These are phyloP conservation scores for Bellardia bayeri DNA, from an alignment of 2,888 invertebrate genomes.

Conservation along the genomic window DNA sequence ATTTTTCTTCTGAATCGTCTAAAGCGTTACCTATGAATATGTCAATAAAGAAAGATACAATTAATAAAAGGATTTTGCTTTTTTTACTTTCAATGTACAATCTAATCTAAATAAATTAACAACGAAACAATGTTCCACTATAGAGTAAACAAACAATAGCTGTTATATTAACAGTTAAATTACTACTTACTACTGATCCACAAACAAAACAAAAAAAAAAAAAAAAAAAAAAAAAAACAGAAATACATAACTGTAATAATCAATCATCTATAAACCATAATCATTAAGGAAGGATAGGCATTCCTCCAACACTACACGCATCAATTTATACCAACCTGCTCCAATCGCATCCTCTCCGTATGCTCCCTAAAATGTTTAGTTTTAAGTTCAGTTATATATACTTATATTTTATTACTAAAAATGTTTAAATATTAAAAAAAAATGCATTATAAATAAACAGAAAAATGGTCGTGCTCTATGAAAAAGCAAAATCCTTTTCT, in stretches of 20 bases:
- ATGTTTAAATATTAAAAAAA: background rate
- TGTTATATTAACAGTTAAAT: constrained; percentile 71
- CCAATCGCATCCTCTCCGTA: background rate
- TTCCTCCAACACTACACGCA: background rate
- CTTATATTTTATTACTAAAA: constrained; percentile 4
- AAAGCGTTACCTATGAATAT: constrained; percentile 18
- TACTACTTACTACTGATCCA: constrained; percentile 31
- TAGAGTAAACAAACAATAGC: constrained; percentile 36
- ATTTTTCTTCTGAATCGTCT: constrained; percentile 16
- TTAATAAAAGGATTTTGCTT: constrained; percentile 63
- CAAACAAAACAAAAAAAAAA: background rate
- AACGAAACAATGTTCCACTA: constrained; percentile 66
- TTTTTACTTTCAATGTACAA: constrained; percentile 24
- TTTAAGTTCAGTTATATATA: constrained; percentile 61
- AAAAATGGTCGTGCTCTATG: constrained; percentile 18
- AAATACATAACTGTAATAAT: constrained; percentile 20
- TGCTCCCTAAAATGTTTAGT: constrained; percentile 35
- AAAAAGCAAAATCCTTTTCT: constrained; percentile 64
- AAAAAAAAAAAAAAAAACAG: background rate
- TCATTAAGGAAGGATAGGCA: background rate
- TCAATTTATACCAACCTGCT: constrained; percentile 6
- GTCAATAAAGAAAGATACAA: constrained; percentile 15
- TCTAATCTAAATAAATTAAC: constrained; percentile 53
- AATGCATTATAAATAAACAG: background rate
- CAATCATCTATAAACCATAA: constrained; percentile 17